Evolutionary conservation across 2,888 invertebrate genomes (phyloP).

Genomic region (Caenorhabditis afra): DNA sequence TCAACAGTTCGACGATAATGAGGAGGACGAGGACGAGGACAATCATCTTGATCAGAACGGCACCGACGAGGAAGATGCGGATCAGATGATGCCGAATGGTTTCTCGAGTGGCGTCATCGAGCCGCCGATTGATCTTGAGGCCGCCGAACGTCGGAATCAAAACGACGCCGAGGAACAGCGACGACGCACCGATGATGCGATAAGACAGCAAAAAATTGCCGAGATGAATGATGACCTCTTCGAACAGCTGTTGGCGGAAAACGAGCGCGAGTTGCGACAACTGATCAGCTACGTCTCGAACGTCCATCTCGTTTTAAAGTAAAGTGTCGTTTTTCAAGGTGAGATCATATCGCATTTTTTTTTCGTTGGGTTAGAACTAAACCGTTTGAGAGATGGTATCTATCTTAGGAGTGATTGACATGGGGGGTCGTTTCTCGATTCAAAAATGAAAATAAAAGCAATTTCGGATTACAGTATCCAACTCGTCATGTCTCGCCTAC

Average conservation of each 20-base stretch:
- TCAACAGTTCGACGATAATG: not conserved
- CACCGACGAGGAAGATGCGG: conserved; percentile 10
- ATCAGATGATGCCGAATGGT: conserved; percentile 32
- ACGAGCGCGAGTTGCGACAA: conserved; percentile 41
- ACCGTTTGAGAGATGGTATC: conserved; percentile 3
- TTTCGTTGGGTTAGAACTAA: not conserved
- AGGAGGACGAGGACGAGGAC: not conserved
- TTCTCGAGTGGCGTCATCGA: conserved; percentile 31
- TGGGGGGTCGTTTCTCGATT: not conserved
- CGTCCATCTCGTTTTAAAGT: conserved; percentile 31
- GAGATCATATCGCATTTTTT: not conserved
- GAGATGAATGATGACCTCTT: conserved; percentile 42
- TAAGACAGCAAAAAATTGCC: conserved; percentile 31
- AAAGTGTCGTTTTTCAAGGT: conserved; percentile 22
- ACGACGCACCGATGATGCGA: conserved; percentile 15
- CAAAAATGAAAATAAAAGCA: not conserved
- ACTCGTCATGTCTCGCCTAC: too few species aligned
- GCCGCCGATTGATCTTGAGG: conserved; percentile 9
- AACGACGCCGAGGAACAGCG: conserved; percentile 5
- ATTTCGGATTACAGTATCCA: not conserved
- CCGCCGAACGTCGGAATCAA: conserved; percentile 1
- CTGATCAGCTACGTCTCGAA: conserved; percentile 44
- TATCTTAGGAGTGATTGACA: conserved; percentile 13
- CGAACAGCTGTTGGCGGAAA: conserved; percentile 55
- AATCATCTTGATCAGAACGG: conserved; percentile 1